Conservation (phyloP, 2,113 vertebrate species). For the Rhagologus leucostigma region DNA sequence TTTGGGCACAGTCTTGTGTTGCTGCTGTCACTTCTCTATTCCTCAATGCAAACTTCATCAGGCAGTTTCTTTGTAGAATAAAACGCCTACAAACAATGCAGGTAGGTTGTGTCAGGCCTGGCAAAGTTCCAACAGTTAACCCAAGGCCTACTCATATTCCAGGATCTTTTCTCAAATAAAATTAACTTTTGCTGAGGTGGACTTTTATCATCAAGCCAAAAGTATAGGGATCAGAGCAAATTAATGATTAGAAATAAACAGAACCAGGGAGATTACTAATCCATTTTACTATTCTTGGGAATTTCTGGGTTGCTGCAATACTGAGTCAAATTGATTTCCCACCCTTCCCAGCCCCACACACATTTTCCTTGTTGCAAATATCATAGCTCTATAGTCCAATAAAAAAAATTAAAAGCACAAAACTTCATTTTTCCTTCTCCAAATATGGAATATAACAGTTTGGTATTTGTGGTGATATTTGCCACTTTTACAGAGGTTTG, state of each 20-base stretch:
- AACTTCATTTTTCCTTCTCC: not conserved
- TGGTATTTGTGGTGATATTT: not conserved
- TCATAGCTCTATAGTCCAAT: not conserved
- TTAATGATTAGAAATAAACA: slow-evolving; percentile 1
- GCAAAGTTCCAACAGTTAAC: not conserved
- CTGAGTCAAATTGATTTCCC: not conserved
- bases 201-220: not conserved
- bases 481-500: not conserved
- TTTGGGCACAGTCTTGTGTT: not conserved
- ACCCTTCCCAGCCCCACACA: not conserved
- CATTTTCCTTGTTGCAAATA: not conserved
- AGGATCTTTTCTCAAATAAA: not conserved
- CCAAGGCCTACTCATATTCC: not conserved
- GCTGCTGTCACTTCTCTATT: not conserved
- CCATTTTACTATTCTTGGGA: not conserved
- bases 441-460: not conserved
- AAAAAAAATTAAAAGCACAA: too few species aligned
- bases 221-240: not conserved
- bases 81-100: not conserved
- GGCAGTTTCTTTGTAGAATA: not conserved
- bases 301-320: not conserved
- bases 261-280: not conserved
- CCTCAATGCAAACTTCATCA: not conserved
- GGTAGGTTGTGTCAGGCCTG: not conserved
- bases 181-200: not conserved